Percentiles rank a stretch among this genome's conserved stretches.
These are phyloP conservation scores for Meandrina meandrites DNA, from an alignment of 92 coral and sea anemone genomes.

Conservation along the genomic window DNA sequence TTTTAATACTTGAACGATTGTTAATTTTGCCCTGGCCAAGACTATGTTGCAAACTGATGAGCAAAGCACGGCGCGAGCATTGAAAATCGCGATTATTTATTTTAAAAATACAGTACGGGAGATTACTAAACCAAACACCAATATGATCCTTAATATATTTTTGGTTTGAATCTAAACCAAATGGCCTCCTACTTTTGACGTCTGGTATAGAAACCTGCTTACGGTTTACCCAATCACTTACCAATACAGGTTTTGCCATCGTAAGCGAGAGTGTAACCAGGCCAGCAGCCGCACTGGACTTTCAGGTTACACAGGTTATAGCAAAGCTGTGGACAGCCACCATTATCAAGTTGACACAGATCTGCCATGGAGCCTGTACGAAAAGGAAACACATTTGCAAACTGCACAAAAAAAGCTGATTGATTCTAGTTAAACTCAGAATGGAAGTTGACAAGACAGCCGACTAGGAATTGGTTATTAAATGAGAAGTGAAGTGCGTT, in stretches of 20 bases:
- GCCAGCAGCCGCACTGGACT: constrained; percentile 93
- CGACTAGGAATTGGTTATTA: no score
- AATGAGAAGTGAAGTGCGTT: no score
- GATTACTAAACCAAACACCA: no score
- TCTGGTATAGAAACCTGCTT: background rate
- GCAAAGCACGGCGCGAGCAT: no score
- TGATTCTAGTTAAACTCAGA: no score
- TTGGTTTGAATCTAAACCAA: no score
- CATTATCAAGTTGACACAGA: constrained; percentile 91
- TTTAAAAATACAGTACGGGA: no score
- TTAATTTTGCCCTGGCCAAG: no score
- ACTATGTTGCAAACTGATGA: no score
- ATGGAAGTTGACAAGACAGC: background rate
- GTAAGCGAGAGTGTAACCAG: constrained; percentile 88
- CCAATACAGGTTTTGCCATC: constrained; percentile 93
- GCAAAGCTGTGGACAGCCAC: constrained; percentile 91
- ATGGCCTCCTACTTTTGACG: background rate
- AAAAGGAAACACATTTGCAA: background rate
- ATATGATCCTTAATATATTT: no score
- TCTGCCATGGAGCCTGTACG: constrained; percentile 83
- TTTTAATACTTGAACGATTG: no score
- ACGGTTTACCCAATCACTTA: constrained; percentile 19
- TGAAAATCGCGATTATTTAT: no score
- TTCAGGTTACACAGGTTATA: constrained; percentile 92
- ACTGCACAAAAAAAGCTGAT: background rate